phyloP scores from a whole-genome alignment of 2,797 vertebrate genomes.

The Acrossocheilus wenchowensis region DNA sequence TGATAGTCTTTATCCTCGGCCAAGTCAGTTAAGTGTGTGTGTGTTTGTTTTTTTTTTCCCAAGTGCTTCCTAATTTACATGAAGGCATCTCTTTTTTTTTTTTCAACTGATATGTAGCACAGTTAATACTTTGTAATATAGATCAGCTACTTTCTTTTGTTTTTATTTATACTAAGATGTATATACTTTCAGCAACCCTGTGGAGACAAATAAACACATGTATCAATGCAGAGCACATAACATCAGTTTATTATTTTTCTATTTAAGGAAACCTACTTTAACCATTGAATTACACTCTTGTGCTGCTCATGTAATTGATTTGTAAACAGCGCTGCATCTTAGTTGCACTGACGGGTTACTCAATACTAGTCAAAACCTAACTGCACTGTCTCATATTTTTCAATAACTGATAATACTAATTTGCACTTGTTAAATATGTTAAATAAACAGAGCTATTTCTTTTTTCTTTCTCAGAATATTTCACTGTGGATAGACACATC shows the following conservation, averaged over 20 bases:
- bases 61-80: slow-evolving; percentile 77
- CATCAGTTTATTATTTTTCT: slow-evolving; percentile 42
- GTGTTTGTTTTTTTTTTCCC: slow-evolving; percentile 48
- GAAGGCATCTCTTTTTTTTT: slow-evolving; percentile 55
- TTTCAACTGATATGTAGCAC: slow-evolving; percentile 67
- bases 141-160: slow-evolving; percentile 48
- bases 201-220: slow-evolving; percentile 20
- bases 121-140: slow-evolving; percentile 66
- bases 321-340: slow-evolving; percentile 18
- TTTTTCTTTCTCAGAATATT: slow-evolving; percentile 25
- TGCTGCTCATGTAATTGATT: slow-evolving; percentile 41
- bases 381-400: slow-evolving; percentile 29
- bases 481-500: slow-evolving; percentile 48
- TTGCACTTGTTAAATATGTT: slow-evolving; percentile 53
- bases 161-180: slow-evolving; percentile 59
- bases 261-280: slow-evolving; percentile 23
- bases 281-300: slow-evolving; percentile 28
- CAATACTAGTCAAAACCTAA: slow-evolving; percentile 26
- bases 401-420: slow-evolving; percentile 29
- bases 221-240: slow-evolving; percentile 27
- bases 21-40: slow-evolving; percentile 9
- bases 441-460: slow-evolving; percentile 43
- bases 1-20: slow-evolving; percentile 12
- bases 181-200: slow-evolving; percentile 14
- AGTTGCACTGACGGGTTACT: slow-evolving; percentile 40